Evolutionary conservation across 2,113 vertebrate species (phyloP), one percentile per base, ranked within the genome.

Genomic region (Apteryx owenii): DNA sequence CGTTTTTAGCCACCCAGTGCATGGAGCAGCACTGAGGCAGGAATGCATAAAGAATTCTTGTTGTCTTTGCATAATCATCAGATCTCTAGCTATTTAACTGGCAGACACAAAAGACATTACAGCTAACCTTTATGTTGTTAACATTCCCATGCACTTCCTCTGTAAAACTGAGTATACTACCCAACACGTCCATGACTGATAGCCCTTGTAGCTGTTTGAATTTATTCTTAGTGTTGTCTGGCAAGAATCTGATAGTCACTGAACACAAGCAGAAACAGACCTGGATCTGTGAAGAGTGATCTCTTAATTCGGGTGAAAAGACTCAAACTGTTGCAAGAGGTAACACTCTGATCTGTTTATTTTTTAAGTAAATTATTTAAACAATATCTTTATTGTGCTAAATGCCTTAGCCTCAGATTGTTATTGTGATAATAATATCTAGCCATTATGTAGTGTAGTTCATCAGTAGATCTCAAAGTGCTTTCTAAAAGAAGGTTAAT

Each of bases 21-120:
- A 9, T 75, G 69, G 71, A 91, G 42, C 6, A 4, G 66, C 82
- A 90, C 65, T n/a, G 89, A 95, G 80, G 82, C 92, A 97, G 79
- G 95, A 97, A 96, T 84, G 95, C 89, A 93, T 92, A 90, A 94
- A 94, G 92, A 96, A 95, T 94, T 88, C 76, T 42, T 4, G 25
- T 92, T 80, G 84, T 75, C 95, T 97, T 95, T 97, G 96, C 94
- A 78, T 87, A 95, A 91, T 77, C 84, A 87, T 90, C 88, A 93
- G 81, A 90, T 88, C 25, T 0, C 36, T 75, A 48, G 76, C 84
- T 89, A 85, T 92, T 82, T 91, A 84, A 84, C 90, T 48, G 66
- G 28, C 53, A 88, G 91, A 81, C 76, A 92, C 86, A 93, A 85
- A 95, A 94, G 76, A 69, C 68, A 76, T 72, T 73, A 72, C 76